Evolutionary conservation across 2,113 vertebrate species (phyloP).

Genomic region (Phrynosoma platyrhinos): DNA sequence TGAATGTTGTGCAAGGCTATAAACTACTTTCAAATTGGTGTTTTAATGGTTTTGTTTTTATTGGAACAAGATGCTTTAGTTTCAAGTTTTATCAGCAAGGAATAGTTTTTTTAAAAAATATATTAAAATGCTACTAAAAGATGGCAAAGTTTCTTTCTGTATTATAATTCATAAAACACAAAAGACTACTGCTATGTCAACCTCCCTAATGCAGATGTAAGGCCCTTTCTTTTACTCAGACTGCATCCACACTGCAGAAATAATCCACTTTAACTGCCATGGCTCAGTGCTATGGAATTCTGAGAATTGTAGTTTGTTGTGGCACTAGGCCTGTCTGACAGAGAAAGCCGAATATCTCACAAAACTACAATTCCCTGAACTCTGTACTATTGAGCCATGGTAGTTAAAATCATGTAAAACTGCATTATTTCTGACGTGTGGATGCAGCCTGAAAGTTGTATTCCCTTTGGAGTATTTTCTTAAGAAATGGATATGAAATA

Average conservation of each 20-base stretch:
- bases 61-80: not conserved
- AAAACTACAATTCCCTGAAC: too few relatives aligned
- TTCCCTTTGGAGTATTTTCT: not conserved
- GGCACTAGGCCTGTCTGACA: too few relatives aligned
- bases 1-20: not conserved
- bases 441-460: not conserved
- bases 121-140: not conserved
- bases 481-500: not conserved
- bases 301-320: too few relatives aligned
- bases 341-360: too few relatives aligned
- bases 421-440: too few relatives aligned
- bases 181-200: not conserved
- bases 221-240: not conserved
- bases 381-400: too few relatives aligned
- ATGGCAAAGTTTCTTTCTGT: not conserved
- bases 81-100: not conserved
- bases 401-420: too few relatives aligned
- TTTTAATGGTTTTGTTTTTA: not conserved
- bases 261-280: too few relatives aligned
- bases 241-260: too few relatives aligned
- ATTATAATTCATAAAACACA: not conserved
- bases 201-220: not conserved
- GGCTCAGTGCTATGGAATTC: too few relatives aligned
- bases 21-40: not conserved
- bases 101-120: not conserved